Evolutionary conservation across 2,888 invertebrate genomes (phyloP).

Genomic region (Eretmocerus hayati): DNA sequence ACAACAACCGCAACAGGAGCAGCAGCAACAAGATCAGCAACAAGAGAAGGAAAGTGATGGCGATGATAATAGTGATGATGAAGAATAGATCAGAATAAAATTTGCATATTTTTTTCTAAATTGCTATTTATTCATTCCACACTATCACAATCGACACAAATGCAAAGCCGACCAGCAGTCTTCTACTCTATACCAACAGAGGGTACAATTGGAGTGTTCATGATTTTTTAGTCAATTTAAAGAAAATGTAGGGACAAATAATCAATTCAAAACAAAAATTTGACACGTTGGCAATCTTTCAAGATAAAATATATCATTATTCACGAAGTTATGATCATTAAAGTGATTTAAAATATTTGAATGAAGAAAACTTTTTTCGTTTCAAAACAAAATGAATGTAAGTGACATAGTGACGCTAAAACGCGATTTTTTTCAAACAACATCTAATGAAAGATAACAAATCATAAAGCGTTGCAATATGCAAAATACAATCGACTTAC

Average conservation of each 20-base stretch:
- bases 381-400: no score
- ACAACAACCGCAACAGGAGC: neutral
- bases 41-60: neutral
- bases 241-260: no score
- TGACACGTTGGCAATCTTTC: no score
- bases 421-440: conserved; percentile 17
- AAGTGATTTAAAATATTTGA: no score
- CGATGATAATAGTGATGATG: neutral
- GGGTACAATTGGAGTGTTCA: conserved; percentile 16
- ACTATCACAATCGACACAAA: conserved; percentile 28
- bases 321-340: no score
- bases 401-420: conserved; percentile 23
- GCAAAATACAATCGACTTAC: conserved; percentile 22
- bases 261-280: no score
- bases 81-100: conserved; percentile 1
- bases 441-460: conserved; percentile 16
- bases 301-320: no score
- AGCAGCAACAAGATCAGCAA: neutral
- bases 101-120: conserved; percentile 9
- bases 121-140: conserved; percentile 23
- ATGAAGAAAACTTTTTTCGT: no score
- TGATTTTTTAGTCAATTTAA: no score
- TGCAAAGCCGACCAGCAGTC: conserved; percentile 28
- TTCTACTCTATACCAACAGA: conserved; percentile 27
- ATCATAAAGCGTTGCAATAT: conserved; percentile 23